These are phyloP conservation scores for Microctonus brassicae DNA, from an alignment of 2,888 invertebrate genomes.

Conservation along the genomic window DNA sequence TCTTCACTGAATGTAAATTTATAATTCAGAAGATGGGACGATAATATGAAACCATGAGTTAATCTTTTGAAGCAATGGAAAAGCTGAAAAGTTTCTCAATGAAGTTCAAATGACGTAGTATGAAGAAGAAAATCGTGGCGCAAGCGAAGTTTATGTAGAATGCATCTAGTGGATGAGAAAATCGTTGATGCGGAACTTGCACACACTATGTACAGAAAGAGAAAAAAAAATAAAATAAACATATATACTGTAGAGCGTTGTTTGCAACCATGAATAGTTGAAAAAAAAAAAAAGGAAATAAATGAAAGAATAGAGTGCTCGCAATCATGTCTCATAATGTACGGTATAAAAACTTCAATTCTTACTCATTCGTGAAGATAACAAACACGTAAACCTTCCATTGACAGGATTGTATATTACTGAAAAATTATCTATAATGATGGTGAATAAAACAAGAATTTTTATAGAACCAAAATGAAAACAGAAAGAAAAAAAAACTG, in stretches of 20 bases:
- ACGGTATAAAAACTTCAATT: not conserved
- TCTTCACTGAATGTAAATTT: not conserved
- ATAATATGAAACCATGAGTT: not conserved
- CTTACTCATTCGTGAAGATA: not conserved
- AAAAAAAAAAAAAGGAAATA: not conserved
- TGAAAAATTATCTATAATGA: too few species aligned
- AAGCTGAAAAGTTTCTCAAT: slow-evolving; percentile 6
- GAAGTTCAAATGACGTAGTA: slow-evolving; percentile 10
- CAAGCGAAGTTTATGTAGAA: slow-evolving; percentile 7
- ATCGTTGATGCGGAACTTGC: not conserved
- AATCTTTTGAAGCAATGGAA: not conserved
- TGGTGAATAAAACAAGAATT: not conserved
- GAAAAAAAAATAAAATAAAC: not conserved
- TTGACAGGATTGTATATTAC: not conserved
- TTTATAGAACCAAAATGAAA: not conserved
- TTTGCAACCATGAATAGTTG: too few species aligned
- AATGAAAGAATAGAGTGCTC: not conserved
- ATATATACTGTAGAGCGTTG: not conserved
- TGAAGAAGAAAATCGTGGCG: not conserved
- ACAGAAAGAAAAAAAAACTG: not conserved
- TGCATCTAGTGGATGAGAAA: not conserved
- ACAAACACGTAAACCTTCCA: not conserved
- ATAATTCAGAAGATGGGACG: not conserved
- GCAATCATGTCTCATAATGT: not conserved
- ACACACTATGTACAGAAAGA: not conserved